Evolutionary conservation across 2,797 vertebrate genomes (phyloP).

Genomic region (Micropoecilia bifurca): DNA sequence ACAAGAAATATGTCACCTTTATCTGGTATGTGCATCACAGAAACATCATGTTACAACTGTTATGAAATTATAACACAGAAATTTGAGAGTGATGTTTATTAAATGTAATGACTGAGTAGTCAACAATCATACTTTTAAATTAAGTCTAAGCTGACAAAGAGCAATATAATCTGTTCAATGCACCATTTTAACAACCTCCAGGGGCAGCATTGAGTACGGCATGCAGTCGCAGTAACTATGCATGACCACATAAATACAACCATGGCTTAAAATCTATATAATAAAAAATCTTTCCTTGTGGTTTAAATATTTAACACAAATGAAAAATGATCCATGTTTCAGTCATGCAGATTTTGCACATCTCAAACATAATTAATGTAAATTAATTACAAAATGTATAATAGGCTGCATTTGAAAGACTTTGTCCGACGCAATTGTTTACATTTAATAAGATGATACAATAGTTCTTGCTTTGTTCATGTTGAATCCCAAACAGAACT

Average conservation of each 20-base stretch:
- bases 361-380: constrained; percentile 11
- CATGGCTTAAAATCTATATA: background rate
- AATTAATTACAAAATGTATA: background rate
- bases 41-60: constrained; percentile 29
- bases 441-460: background rate
- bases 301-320: background rate
- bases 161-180: constrained; percentile 68
- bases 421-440: background rate
- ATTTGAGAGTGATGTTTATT: constrained; percentile 59
- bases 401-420: background rate
- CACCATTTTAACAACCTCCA: constrained; percentile 63
- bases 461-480: background rate
- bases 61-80: constrained; percentile 40
- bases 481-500: background rate
- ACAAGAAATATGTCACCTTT: background rate
- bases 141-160: constrained; percentile 74
- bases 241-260: constrained; percentile 20
- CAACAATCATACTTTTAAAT: constrained; percentile 78
- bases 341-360: constrained; percentile 1
- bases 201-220: constrained; percentile 61
- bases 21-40: background rate
- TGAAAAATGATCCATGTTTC: background rate
- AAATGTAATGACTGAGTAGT: constrained; percentile 76
- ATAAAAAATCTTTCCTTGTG: background rate
- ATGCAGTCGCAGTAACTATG: constrained; percentile 74